Evolutionary conservation across 2,888 invertebrate genomes (phyloP).

Genomic region (Spodoptera littoralis): DNA sequence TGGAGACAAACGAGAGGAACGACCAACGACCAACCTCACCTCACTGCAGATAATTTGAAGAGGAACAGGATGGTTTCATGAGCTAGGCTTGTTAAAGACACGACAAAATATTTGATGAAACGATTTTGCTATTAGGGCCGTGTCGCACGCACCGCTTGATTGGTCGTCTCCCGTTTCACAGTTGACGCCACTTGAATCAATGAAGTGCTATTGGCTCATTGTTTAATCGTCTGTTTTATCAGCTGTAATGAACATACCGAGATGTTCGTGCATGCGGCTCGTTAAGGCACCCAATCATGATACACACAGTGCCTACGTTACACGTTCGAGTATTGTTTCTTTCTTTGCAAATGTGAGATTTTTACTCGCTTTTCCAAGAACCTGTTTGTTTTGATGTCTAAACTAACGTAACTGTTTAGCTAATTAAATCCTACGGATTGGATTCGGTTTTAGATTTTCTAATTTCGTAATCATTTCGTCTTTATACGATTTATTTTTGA

Average conservation of each 20-base stretch:
- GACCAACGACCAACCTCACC: constrained; percentile 31
- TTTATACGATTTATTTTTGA: constrained; percentile 20
- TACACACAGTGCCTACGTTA: constrained; percentile 28
- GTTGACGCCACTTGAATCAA: constrained; percentile 85
- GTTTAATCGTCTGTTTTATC: constrained; percentile 86
- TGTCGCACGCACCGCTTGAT: constrained; percentile 66
- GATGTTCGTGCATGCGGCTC: constrained; percentile 53
- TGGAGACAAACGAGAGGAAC: constrained; percentile 9
- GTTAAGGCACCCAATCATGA: constrained; percentile 61
- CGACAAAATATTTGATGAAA: constrained; percentile 50
- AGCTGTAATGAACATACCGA: constrained; percentile 77
- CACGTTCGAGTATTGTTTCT: constrained; percentile 25
- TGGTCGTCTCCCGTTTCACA: constrained; percentile 79
- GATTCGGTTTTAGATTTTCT: constrained; percentile 17
- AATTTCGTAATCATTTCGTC: constrained; percentile 35
- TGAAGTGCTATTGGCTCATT: constrained; percentile 84
- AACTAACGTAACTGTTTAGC: constrained; percentile 28
- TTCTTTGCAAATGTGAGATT: constrained; percentile 23
- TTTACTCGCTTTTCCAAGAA: constrained; percentile 38
- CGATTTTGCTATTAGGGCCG: constrained; percentile 55
- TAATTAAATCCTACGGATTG: constrained; percentile 29
- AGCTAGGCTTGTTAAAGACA: constrained; percentile 35
- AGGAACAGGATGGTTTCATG: constrained; percentile 45
- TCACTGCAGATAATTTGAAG: constrained; percentile 36
- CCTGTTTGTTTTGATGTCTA: constrained; percentile 34